These are phyloP conservation scores for Electrophaes corylata DNA, from an alignment of 2,888 invertebrate genomes.

Conservation along the genomic window DNA sequence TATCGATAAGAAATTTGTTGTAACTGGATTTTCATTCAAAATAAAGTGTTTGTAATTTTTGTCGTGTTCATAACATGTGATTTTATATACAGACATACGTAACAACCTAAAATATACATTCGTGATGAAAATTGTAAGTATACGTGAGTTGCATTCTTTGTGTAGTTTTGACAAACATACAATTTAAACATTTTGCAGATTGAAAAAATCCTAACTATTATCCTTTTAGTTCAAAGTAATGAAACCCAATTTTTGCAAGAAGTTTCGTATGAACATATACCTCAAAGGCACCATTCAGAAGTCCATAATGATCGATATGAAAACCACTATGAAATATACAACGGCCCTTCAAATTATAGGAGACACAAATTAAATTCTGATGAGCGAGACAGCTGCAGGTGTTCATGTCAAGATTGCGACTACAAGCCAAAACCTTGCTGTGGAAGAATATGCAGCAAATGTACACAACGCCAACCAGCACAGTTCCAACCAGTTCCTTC, in stretches of 20 bases:
- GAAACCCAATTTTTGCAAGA: slow-evolving; percentile 4
- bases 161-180: background rate
- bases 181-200: slow-evolving; percentile 13
- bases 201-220: slow-evolving; percentile 10
- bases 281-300: background rate
- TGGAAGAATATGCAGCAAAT: slow-evolving; percentile 7
- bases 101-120: background rate
- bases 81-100: background rate
- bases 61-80: background rate
- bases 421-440: slow-evolving; percentile 14
- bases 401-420: slow-evolving; percentile 13
- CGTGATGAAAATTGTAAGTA: slow-evolving; percentile 29
- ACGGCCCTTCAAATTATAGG: background rate
- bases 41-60: background rate
- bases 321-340: slow-evolving; percentile 2
- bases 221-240: slow-evolving; percentile 13
- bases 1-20: slow-evolving; percentile 7
- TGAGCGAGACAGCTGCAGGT: slow-evolving; percentile 3
- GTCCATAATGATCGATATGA: background rate
- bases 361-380: background rate
- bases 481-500: slow-evolving; percentile 1
- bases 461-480: background rate
- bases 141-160: background rate
- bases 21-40: background rate
- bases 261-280: background rate